Percentiles rank a stretch among this genome's conserved stretches.
phyloP scores from a whole-genome alignment of 2,888 invertebrate species.

The Odontocolon sp. region DNA sequence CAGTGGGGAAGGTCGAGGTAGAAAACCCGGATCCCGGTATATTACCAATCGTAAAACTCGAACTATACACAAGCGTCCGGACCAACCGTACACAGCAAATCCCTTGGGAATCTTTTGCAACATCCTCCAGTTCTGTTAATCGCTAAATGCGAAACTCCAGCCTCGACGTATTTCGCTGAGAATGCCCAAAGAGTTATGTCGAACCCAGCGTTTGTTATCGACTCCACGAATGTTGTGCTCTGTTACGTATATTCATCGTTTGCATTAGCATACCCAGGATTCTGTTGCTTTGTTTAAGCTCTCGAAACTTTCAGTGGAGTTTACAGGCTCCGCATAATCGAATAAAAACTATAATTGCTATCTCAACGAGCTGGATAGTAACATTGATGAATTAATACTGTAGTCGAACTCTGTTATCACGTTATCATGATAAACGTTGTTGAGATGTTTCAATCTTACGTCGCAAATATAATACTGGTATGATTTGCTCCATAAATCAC shows the following conservation, averaged over 20 bases:
- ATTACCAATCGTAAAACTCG: slow-evolving; percentile 42
- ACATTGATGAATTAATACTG: slow-evolving; percentile 20
- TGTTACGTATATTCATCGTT: background rate
- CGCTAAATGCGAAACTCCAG: slow-evolving; percentile 4
- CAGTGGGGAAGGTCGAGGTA: slow-evolving; percentile 21
- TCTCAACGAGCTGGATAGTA: slow-evolving; percentile 15
- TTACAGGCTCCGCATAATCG: background rate
- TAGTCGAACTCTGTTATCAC: background rate
- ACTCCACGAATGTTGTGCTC: background rate
- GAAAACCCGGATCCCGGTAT: background rate
- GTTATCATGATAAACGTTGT: background rate
- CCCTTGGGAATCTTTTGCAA: slow-evolving; percentile 33
- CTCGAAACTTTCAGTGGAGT: background rate
- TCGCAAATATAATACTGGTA: slow-evolving; percentile 6
- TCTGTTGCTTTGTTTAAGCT: slow-evolving; percentile 3
- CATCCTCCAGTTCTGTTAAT: slow-evolving; percentile 19
- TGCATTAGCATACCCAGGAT: slow-evolving; percentile 46
- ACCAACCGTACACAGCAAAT: slow-evolving; percentile 1
- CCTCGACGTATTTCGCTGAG: background rate
- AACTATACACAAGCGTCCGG: slow-evolving; percentile 6
- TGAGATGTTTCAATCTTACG: no score
- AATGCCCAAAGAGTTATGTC: background rate
- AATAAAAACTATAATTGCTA: slow-evolving; percentile 19
- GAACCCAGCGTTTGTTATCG: background rate
- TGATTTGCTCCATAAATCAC: slow-evolving; percentile 27